A percentile compares a stretch with the other conserved stretches of the same genome.
phyloP scores from a whole-genome alignment of 2,888 invertebrate genomes.

The Latheticus oryzae region DNA sequence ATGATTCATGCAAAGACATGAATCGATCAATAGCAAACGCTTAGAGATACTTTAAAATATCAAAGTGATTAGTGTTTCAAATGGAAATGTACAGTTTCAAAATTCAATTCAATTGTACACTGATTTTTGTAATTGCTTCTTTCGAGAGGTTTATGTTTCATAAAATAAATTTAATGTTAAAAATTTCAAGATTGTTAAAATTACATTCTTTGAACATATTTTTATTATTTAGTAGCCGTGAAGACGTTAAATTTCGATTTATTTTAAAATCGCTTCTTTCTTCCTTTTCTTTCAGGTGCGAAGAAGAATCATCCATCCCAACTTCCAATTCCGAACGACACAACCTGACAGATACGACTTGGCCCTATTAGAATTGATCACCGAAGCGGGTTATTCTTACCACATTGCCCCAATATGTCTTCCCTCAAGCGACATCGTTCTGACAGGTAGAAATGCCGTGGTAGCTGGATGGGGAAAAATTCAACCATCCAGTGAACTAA shows the following conservation, averaged over 20 bases:
- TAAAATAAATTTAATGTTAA: too few relatives aligned
- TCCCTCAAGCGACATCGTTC: slow-evolving; percentile 67
- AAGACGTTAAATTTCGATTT: slow-evolving; percentile 4
- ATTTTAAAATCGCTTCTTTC: background rate
- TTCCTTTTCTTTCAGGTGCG: slow-evolving; percentile 67
- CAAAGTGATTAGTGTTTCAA: too few relatives aligned
- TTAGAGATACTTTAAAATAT: too few relatives aligned
- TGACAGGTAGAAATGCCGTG: slow-evolving; percentile 71
- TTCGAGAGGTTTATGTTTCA: too few relatives aligned
- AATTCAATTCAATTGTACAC: too few relatives aligned
- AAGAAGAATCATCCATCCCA: slow-evolving; percentile 82
- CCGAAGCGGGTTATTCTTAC: slow-evolving; percentile 68
- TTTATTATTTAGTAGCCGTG: too few relatives aligned
- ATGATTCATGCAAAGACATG: too few relatives aligned
- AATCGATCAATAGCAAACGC: too few relatives aligned
- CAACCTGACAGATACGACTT: slow-evolving; percentile 87
- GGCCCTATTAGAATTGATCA: slow-evolving; percentile 78
- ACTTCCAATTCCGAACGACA: slow-evolving; percentile 83
- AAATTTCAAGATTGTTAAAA: too few relatives aligned
- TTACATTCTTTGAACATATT: too few relatives aligned
- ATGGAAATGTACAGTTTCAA: too few relatives aligned
- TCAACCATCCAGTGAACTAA: slow-evolving; percentile 76
- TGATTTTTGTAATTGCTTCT: too few relatives aligned
- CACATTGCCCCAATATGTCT: slow-evolving; percentile 86
- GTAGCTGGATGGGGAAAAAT: slow-evolving; percentile 91